These are phyloP conservation scores for Leucoma salicis DNA, from an alignment of 2,888 invertebrate species.

Conservation along the genomic window DNA sequence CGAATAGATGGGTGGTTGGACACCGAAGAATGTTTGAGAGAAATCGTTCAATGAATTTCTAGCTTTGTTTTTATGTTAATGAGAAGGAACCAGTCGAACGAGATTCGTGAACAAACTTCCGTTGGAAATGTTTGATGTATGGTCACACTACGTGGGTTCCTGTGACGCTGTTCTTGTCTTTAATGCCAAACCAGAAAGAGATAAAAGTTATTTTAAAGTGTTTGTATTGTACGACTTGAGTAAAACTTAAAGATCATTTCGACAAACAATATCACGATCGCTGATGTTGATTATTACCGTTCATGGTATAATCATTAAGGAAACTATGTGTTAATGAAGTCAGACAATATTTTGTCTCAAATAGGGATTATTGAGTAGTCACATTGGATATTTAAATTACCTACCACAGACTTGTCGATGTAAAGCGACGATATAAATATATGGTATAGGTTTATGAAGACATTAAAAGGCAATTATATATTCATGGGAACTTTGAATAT, in stretches of 20 bases:
- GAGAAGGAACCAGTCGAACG: conserved; percentile 59
- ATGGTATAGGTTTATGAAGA: conserved; percentile 15
- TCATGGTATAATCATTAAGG: conserved; percentile 40
- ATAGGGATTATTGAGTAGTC: conserved; percentile 34
- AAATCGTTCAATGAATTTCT: conserved; percentile 73
- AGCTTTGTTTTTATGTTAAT: conserved; percentile 79
- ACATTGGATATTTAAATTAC: conserved; percentile 19
- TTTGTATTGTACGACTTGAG: conserved; percentile 26
- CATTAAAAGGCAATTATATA: conserved; percentile 12
- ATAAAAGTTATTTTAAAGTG: conserved; percentile 14
- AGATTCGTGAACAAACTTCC: conserved; percentile 65
- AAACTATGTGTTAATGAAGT: conserved; percentile 36
- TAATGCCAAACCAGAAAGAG: conserved; percentile 27
- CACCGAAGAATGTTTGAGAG: conserved; percentile 68
- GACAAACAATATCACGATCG: conserved; percentile 44
- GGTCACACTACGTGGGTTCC: conserved; percentile 48
- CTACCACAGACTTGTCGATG: conserved; percentile 27
- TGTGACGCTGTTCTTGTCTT: conserved; percentile 35
- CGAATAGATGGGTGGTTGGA: conserved; percentile 64
- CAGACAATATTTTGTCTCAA: conserved; percentile 29
- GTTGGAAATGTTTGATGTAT: conserved; percentile 62
- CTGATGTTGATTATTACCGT: conserved; percentile 35
- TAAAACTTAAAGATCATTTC: conserved; percentile 49
- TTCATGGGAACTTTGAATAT: conserved; percentile 12
- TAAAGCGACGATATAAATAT: background rate